Conservation (phyloP, 2,888 invertebrate species). For the Pristionchus arcanus region DNA sequence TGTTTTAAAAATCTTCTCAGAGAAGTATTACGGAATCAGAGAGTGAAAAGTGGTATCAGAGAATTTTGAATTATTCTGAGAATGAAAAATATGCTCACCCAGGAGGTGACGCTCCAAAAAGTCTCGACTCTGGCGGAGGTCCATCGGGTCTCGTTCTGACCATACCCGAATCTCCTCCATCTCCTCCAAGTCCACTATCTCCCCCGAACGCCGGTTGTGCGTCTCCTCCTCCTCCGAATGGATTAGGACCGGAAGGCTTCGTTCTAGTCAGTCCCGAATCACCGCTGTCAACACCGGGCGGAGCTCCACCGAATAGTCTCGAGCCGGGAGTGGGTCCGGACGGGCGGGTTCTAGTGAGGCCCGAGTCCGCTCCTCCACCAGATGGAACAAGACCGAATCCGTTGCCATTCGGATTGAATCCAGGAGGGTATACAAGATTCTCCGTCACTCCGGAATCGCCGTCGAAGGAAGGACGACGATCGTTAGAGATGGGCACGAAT, state of each 20-base stretch:
- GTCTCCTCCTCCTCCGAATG: neutral
- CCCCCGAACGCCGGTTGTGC: neutral
- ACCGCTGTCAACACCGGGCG: neutral
- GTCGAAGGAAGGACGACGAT: neutral
- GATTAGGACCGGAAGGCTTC: slow-evolving; percentile 48
- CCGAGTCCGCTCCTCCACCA: slow-evolving; percentile 41
- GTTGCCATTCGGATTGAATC: neutral
- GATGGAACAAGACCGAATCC: neutral
- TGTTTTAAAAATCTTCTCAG: too few relatives aligned
- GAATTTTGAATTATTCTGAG: too few relatives aligned
- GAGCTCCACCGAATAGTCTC: slow-evolving; percentile 33
- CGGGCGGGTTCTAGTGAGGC: slow-evolving; percentile 15
- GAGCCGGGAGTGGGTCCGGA: slow-evolving; percentile 50
- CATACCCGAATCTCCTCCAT: slow-evolving; percentile 34
- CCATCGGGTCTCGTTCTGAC: slow-evolving; percentile 29
- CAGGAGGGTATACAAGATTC: neutral
- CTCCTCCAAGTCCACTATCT: neutral
- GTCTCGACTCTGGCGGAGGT: slow-evolving; percentile 53
- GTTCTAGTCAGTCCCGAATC: slow-evolving; percentile 45
- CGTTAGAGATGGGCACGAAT: slow-evolving; percentile 44
- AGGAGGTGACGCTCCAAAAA: slow-evolving; percentile 39
- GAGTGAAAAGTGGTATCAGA: too few relatives aligned
- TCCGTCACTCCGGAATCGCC: neutral
- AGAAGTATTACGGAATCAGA: too few relatives aligned
- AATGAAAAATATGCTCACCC: slow-evolving; percentile 8